These are phyloP conservation scores for Teleopsis dalmanni DNA, from an alignment of 1,140 invertebrate species.

Conservation along the genomic window DNA sequence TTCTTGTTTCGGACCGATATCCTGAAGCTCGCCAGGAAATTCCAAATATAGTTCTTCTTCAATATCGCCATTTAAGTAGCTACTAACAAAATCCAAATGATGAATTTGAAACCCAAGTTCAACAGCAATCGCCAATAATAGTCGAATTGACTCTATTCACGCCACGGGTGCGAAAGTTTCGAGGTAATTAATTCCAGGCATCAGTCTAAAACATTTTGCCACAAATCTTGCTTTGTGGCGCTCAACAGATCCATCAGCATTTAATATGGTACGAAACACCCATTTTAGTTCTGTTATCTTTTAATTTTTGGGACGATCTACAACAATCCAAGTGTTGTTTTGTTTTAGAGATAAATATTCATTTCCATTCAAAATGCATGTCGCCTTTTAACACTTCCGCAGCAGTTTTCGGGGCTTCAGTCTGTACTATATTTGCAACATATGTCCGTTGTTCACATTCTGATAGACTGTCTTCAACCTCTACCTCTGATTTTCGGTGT, in stretches of 20 bases:
- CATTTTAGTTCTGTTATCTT: slow-evolving; percentile 16
- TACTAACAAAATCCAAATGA: too few species aligned
- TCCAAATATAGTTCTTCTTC: too few species aligned
- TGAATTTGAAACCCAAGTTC: too few species aligned
- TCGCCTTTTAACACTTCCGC: slow-evolving; percentile 3
- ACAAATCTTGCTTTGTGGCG: slow-evolving; percentile 28
- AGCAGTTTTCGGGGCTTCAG: slow-evolving; percentile 4
- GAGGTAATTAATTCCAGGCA: slow-evolving; percentile 11
- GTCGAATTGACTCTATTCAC: too few species aligned
- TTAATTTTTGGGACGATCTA: slow-evolving; percentile 16
- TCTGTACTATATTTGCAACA: not conserved
- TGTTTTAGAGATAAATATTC: slow-evolving; percentile 18
- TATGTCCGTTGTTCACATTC: not conserved
- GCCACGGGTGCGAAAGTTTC: too few species aligned
- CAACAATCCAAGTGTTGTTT: slow-evolving; percentile 23
- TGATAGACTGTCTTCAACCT: too few species aligned
- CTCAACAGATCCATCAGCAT: slow-evolving; percentile 12
- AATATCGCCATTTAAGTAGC: too few species aligned
- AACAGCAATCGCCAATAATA: too few species aligned
- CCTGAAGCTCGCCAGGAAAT: too few species aligned
- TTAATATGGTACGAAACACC: slow-evolving; percentile 21
- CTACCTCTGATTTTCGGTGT: too few species aligned
- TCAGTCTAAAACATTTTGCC: slow-evolving; percentile 1
- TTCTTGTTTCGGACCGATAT: too few species aligned
- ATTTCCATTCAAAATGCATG: slow-evolving; percentile 16